Evolutionary conservation across 53 echinoderm and acorn worm genomes (phyloP), one percentile per base, ranked within the genome.

Genomic region (Henricia sp.): DNA sequence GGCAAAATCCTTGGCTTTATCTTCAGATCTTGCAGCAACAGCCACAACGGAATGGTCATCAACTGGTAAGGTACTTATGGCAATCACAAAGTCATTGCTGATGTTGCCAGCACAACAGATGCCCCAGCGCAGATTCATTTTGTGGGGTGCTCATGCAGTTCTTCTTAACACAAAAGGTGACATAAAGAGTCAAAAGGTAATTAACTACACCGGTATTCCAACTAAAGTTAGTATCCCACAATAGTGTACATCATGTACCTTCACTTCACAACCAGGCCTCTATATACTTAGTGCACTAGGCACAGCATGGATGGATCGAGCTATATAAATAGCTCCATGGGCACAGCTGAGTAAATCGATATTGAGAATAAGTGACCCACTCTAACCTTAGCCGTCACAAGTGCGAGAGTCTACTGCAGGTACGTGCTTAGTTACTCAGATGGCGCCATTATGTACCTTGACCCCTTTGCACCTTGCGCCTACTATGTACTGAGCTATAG

Each of bases 101-200:
- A 96, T 96, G 23, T 82, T 88, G 0, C 96, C 96, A 4, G 91
- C 89, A 20, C 82, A 71, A 59, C 93, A 93, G 56, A 96, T 96
- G 19, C 96, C 96, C 96, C 96, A 96, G 30, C 84, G 89, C 26
- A 93, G 62, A 41, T 91, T 87, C 89, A 90, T 93, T 17, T 19
- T 77, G 55, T 2, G 6, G 46, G 3, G 9, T 51, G 17, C 19
- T 46, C 48, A n/a, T 51, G 17, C 17, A n/a, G n/a, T n/a, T n/a
- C n/a, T 51, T 51, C 3, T 2, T n/a, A 51, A 51, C 17, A 51
- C 52, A n/a, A 17, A n/a, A 46, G 10, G 21, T 17, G 3, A n/a
- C 17, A 8, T 16, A 12, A 51, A 3, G 21, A 21, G 17, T 21
- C 21, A 17, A 51, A 17, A 51, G 19, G 17, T 51, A 51, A n/a